A percentile compares a stretch with the other conserved stretches of the same genome.
Conservation (phyloP, 2,797 vertebrate species). For the Danio albolineatus region DNA sequence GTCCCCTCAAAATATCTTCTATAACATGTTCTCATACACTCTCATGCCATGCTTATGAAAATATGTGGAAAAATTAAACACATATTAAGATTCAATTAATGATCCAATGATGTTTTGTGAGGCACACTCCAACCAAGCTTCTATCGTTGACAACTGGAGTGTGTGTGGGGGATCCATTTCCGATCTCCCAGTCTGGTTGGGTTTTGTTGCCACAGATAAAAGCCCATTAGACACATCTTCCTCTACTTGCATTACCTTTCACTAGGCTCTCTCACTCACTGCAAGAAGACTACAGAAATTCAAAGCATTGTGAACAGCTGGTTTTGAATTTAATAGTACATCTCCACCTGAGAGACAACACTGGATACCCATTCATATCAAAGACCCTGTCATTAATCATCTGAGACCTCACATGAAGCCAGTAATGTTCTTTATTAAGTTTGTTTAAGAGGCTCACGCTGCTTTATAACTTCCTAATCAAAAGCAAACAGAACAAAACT, state of each 20-base stretch:
- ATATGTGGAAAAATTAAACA: neutral
- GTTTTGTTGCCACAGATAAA: conserved; percentile 87
- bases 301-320: conserved; percentile 74
- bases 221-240: conserved; percentile 84
- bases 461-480: conserved; percentile 28
- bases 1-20: no score
- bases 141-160: conserved; percentile 70
- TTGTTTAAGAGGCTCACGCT: conserved; percentile 10
- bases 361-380: conserved; percentile 49
- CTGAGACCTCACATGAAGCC: conserved; percentile 17
- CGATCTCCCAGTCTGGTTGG: conserved; percentile 75
- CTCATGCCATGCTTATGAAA: neutral
- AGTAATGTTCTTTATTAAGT: conserved; percentile 24
- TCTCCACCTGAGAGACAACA: conserved; percentile 59
- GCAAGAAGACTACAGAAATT: conserved; percentile 76
- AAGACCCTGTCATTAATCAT: neutral
- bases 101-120: conserved; percentile 72
- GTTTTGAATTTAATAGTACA: conserved; percentile 67
- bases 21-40: neutral
- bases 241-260: conserved; percentile 80
- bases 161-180: conserved; percentile 76
- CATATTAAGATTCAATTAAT: conserved; percentile 68
- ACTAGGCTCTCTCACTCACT: conserved; percentile 76
- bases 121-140: conserved; percentile 74
- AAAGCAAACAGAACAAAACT: conserved; percentile 8